Evolutionary conservation across 2,797 vertebrate species (phyloP), one percentile per base, ranked within the genome.

Genomic region (Trachops cirrhosus): DNA sequence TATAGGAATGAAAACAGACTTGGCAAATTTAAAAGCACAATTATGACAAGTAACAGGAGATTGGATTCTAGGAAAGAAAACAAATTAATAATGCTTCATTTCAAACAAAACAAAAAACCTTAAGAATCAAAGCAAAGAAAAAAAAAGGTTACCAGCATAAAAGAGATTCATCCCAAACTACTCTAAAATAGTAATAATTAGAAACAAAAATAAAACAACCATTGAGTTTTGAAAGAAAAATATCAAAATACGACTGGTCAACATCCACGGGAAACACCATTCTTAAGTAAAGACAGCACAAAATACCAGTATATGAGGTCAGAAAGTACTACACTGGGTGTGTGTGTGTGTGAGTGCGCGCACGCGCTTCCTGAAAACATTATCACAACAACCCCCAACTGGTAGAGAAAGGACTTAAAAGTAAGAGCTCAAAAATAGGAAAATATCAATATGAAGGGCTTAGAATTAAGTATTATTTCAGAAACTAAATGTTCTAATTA

Each of bases 401-500:
- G 11, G 34, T 57, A 86, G 6, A 95, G 59, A 86, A 95, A 44
- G 18, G 6, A 84, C 18, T 89, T 34, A 48, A 93, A 94, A 86
- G 18, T 37, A 88, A 89, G 44, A 95, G 29, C 22, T 88, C 29
- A 74, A 80, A 83, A 91, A 86, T 70, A 37, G 32, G 83, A 18
- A 74, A 50, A 19, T 57, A 14, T 64, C 50, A 37, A 11, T 26
- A 64, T 16, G 5, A 86, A 94, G 74, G 26, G 9, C 21, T 24
- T 75, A 41, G 24, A 7, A 71, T 22, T 57, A 89, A 89, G 24
- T 46, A 62, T 48, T n/a, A 89, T 39, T 71, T 78, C 62, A 86
- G 34, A 89, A 96, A 92, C 18, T 39, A 85, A 85, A 88, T 29
- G 9, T 37, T 91, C 41, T 75, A 41, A 75, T 71, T 67, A 97